These are phyloP conservation scores for Craniophora ligustri DNA, from an alignment of 2,888 invertebrate species.

Conservation along the genomic window DNA sequence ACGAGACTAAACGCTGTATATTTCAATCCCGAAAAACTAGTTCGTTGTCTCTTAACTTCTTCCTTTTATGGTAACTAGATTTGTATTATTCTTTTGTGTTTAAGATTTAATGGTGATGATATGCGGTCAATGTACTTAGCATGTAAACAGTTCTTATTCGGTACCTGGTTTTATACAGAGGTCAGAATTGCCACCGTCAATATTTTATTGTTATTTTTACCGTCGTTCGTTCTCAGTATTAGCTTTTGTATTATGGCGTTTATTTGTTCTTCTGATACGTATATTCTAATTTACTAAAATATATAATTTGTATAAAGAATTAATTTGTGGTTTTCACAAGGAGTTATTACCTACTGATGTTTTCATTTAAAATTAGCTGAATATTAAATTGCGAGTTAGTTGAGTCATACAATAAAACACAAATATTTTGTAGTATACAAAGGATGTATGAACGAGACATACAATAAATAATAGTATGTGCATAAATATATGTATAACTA, in stretches of 20 bases:
- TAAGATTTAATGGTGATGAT: constrained; percentile 27
- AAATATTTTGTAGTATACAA: constrained; percentile 17
- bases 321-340: too few species aligned
- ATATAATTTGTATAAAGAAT: too few species aligned
- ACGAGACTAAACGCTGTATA: background rate
- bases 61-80: constrained; percentile 18
- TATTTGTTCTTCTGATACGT: background rate
- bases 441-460: too few species aligned
- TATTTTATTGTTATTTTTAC: constrained; percentile 46
- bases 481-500: too few species aligned
- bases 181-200: constrained; percentile 21
- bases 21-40: background rate
- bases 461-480: too few species aligned
- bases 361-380: too few species aligned
- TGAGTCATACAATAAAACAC: too few species aligned
- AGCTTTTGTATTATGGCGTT: background rate
- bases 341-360: too few species aligned
- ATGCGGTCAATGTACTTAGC: constrained; percentile 42
- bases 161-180: constrained; percentile 3
- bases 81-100: constrained; percentile 14
- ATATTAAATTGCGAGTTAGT: too few species aligned
- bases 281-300: too few species aligned
- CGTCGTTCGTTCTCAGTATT: constrained; percentile 11
- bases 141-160: constrained; percentile 18
- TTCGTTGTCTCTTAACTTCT: constrained; percentile 7